phyloP scores from a whole-genome alignment of 1,140 invertebrate species.

The Atta texana region DNA sequence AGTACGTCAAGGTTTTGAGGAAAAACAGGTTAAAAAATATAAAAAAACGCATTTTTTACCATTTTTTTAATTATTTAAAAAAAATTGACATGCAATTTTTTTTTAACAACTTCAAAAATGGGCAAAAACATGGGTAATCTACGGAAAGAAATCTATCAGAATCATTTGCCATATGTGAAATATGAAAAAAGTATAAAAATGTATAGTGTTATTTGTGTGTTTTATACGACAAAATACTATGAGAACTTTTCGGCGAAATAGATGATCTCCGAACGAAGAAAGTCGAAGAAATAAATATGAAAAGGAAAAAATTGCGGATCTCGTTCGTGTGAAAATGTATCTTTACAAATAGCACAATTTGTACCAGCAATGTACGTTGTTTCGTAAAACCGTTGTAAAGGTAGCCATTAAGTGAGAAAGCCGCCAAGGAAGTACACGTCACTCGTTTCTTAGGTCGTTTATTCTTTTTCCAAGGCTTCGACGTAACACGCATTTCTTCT shows the following conservation, averaged over 20 bases:
- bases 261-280: not conserved
- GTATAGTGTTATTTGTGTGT: not conserved
- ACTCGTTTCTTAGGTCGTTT: slow-evolving; percentile 32
- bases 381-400: slow-evolving; percentile 36
- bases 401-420: slow-evolving; percentile 33
- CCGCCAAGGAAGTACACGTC: not conserved
- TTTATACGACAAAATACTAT: not conserved
- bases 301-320: not conserved
- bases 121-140: too few relatives aligned
- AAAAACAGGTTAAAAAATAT: too few relatives aligned
- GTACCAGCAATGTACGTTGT: not conserved
- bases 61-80: too few relatives aligned
- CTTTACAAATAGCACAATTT: slow-evolving; percentile 15
- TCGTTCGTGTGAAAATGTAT: not conserved
- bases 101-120: too few relatives aligned
- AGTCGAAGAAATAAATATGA: not conserved
- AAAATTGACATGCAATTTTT: too few relatives aligned
- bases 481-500: slow-evolving; percentile 44
- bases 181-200: too few relatives aligned
- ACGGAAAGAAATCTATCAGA: too few relatives aligned
- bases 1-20: too few relatives aligned
- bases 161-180: too few relatives aligned
- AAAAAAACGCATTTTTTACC: too few relatives aligned
- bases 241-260: not conserved
- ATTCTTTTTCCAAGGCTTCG: slow-evolving; percentile 44